Percentiles rank a stretch among this genome's conserved stretches.
phyloP scores from a whole-genome alignment of 2,888 invertebrate species.

The Caenorhabditis uteleia region DNA sequence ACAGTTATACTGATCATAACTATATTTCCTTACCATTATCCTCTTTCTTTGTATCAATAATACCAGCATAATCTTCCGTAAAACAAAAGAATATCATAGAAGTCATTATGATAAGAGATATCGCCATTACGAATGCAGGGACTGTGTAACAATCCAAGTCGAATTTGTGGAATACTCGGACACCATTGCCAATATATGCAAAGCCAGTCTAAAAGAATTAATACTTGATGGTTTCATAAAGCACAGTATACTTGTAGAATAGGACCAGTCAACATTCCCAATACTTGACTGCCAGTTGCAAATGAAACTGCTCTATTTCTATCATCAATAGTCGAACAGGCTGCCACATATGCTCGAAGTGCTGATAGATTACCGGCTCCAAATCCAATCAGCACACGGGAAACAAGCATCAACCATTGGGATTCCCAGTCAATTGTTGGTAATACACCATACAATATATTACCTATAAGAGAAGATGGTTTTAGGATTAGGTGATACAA shows the following conservation, averaged over 20 bases:
- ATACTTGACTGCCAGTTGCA: conserved; percentile 37
- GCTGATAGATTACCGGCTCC: conserved; percentile 42
- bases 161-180: conserved; percentile 17
- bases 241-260: conserved; percentile 24
- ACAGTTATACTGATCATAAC: not conserved
- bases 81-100: conserved; percentile 35
- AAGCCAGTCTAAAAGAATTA: conserved; percentile 19
- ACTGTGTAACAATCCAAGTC: conserved; percentile 38
- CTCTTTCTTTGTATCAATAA: conserved; percentile 39
- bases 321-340: conserved; percentile 34
- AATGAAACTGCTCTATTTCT: conserved; percentile 34
- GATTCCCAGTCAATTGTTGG: conserved; percentile 33
- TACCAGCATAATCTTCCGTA: conserved; percentile 47
- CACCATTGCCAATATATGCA: conserved; percentile 28
- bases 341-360: conserved; percentile 33
- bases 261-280: conserved; percentile 40
- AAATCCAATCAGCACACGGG: conserved; percentile 35
- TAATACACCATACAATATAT: conserved; percentile 35
- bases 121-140: conserved; percentile 29
- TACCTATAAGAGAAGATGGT: no score
- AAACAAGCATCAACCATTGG: conserved; percentile 37
- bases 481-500: not conserved
- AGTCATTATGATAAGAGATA: conserved; percentile 20
- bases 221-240: not conserved
- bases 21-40: conserved; percentile 6